Conservation (phyloP, 2,797 vertebrate genomes). For the Alca torda region DNA sequence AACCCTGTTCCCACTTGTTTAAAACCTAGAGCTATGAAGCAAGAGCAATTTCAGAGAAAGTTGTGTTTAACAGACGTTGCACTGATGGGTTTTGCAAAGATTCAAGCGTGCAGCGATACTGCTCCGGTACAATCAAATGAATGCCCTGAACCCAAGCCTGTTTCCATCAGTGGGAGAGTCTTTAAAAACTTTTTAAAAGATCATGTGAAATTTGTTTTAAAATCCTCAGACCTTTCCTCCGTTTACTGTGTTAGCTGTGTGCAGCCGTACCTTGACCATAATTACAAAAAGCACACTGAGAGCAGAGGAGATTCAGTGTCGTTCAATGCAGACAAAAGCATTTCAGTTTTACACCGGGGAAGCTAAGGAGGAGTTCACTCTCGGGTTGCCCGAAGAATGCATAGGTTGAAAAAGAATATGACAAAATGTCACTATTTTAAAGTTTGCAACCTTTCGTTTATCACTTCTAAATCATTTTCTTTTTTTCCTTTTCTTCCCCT, state of each 20-base stretch:
- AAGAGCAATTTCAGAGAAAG: neutral
- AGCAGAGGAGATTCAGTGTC: neutral
- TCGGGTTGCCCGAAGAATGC: neutral
- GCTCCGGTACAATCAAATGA: neutral
- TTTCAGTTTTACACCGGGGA: neutral
- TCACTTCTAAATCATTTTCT: neutral
- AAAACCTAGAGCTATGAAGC: neutral
- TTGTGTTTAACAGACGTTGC: fast-evolving
- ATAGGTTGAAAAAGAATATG: neutral
- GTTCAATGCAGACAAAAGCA: neutral
- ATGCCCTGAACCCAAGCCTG: neutral
- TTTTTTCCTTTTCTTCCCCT: neutral
- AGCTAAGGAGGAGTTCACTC: neutral
- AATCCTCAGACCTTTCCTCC: neutral
- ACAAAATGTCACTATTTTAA: neutral
- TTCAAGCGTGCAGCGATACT: neutral
- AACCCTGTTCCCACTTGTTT: neutral
- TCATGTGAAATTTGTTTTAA: neutral
- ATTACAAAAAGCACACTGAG: neutral
- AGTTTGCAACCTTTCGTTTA: neutral
- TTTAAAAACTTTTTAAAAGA: neutral
- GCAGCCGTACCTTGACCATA: neutral
- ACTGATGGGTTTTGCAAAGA: neutral
- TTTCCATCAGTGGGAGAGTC: neutral
- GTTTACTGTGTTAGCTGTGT: neutral